Percentiles rank a stretch among this genome's conserved stretches.
phyloP scores from a whole-genome alignment of 2,797 vertebrate genomes.

The Alauda arvensis region DNA sequence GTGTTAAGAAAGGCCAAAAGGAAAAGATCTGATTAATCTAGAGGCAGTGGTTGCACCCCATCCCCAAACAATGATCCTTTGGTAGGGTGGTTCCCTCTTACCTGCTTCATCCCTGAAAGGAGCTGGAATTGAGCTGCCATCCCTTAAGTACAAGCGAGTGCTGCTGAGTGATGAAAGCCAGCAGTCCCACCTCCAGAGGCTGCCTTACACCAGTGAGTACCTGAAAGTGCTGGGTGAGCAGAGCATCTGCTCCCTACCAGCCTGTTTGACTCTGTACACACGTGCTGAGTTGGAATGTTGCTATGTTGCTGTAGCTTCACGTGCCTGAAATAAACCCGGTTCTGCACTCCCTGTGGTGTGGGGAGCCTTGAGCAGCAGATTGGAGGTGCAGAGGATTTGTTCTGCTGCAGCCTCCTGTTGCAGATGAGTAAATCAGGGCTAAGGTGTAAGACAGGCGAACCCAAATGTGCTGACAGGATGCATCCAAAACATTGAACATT shows the following conservation, averaged over 20 bases:
- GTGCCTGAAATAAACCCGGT: background rate
- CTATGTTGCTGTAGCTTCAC: background rate
- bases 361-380: background rate
- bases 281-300: background rate
- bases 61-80: background rate
- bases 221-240: background rate
- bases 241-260: background rate
- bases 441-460: background rate
- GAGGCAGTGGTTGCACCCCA: background rate
- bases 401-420: background rate
- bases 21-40: background rate
- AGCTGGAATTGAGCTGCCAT: background rate
- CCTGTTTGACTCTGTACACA: background rate
- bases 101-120: background rate
- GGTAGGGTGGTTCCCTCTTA: background rate
- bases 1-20: background rate
- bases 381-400: background rate
- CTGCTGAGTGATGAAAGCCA: background rate
- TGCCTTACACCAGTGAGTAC: background rate
- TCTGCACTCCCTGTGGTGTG: background rate
- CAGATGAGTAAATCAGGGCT: background rate
- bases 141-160: rapidly evolving
- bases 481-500: background rate
- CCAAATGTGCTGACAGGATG: background rate
- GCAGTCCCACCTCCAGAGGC: background rate